Evolutionary conservation across 2,797 vertebrate species (phyloP).

Genomic region (Phoxinus dragarum): DNA sequence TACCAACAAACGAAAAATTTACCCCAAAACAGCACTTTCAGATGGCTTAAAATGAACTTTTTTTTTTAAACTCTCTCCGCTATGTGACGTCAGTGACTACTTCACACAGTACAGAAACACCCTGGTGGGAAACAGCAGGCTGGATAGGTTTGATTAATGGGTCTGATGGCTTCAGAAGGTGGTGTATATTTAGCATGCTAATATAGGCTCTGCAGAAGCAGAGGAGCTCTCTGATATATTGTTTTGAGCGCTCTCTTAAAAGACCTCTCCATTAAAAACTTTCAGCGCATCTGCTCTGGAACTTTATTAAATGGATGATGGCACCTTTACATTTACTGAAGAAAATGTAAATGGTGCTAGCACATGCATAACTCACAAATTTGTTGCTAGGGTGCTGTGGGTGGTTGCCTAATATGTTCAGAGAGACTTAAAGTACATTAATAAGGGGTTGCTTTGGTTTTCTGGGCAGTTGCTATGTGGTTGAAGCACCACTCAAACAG

Average conservation of each 20-base stretch:
- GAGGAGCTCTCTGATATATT: conserved; percentile 15
- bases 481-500: conserved; percentile 1
- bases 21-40: background rate
- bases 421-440: background rate
- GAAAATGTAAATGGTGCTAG: background rate
- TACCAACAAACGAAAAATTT: background rate
- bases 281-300: background rate
- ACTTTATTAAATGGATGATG: background rate
- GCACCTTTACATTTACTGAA: background rate
- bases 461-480: background rate
- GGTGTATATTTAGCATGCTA: conserved; percentile 43
- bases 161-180: conserved; percentile 25
- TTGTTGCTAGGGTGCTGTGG: background rate
- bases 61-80: background rate
- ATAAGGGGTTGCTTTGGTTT: background rate
- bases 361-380: background rate
- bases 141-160: conserved; percentile 29
- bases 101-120: conserved; percentile 21
- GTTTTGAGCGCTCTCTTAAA: conserved; percentile 6
- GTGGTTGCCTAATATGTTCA: background rate
- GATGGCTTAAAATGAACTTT: background rate
- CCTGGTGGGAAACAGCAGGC: conserved; percentile 29
- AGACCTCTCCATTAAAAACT: conserved; percentile 14
- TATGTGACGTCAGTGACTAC: conserved; percentile 1
- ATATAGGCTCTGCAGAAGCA: background rate